A percentile compares a stretch with the other conserved stretches of the same genome.
These are phyloP conservation scores for Gymnogyps californianus DNA, from an alignment of 2,113 vertebrate species.

Conservation along the genomic window DNA sequence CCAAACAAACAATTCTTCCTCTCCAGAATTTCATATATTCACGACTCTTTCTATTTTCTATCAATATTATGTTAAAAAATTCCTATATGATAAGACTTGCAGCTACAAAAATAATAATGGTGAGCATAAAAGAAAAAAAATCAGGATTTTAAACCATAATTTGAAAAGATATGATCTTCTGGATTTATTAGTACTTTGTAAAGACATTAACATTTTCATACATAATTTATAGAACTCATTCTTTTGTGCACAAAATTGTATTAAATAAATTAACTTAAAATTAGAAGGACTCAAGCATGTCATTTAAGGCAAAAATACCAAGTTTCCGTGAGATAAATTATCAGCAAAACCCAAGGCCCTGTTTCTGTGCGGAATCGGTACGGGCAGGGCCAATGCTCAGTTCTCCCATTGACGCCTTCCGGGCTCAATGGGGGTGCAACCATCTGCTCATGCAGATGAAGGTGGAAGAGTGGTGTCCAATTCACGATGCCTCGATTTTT, in stretches of 20 bases:
- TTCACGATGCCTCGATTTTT: slow-evolving; percentile 33
- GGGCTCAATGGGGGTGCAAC: background rate
- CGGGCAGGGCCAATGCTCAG: background rate
- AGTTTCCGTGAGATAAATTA: slow-evolving; percentile 85
- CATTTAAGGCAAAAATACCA: slow-evolving; percentile 88
- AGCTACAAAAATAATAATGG: slow-evolving; percentile 55
- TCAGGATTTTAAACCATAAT: slow-evolving; percentile 53
- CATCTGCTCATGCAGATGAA: background rate
- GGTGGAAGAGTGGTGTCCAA: background rate
- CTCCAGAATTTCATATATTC: slow-evolving; percentile 19
- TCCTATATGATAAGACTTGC: slow-evolving; percentile 33
- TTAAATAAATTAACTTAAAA: slow-evolving; percentile 92
- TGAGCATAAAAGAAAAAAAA: slow-evolving; percentile 61
- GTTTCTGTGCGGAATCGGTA: background rate
- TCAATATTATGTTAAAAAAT: slow-evolving; percentile 22
- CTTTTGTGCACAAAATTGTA: slow-evolving; percentile 83
- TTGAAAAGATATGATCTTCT: slow-evolving; percentile 73
- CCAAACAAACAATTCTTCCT: slow-evolving; percentile 27
- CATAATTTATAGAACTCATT: slow-evolving; percentile 82
- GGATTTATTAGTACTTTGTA: slow-evolving; percentile 84
- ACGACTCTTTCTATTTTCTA: slow-evolving; percentile 43
- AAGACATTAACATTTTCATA: slow-evolving; percentile 83
- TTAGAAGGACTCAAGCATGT: slow-evolving; percentile 87
- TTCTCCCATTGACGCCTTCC: background rate
- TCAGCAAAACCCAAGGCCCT: slow-evolving; percentile 55